Conservation (phyloP, 2,888 invertebrate species). For the Dexiosoma caninum region DNA sequence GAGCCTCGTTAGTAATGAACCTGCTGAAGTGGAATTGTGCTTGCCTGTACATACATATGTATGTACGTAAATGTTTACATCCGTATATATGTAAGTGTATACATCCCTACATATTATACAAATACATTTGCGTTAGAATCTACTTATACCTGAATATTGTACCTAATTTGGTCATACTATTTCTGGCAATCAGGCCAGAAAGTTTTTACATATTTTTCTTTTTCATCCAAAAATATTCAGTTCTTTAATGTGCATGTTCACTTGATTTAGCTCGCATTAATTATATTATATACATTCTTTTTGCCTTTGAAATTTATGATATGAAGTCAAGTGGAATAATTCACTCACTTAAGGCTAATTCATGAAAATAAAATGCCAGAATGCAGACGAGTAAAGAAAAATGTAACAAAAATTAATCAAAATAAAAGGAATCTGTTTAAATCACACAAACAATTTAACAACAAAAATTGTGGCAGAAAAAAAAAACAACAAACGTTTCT, state of each 20-base stretch:
- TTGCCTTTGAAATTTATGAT: conserved; percentile 26
- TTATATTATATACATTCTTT: not conserved
- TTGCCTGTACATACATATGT: not conserved
- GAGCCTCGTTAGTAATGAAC: not conserved
- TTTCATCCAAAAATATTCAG: conserved; percentile 1
- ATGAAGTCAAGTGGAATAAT: conserved; percentile 52
- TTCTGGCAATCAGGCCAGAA: not conserved
- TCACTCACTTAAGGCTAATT: conserved; percentile 48
- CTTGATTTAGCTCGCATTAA: conserved; percentile 3
- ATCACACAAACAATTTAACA: conserved; percentile 18
- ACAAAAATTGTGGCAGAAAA: not conserved
- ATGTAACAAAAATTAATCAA: conserved; percentile 13
- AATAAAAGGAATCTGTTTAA: not conserved
- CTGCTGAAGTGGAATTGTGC: not conserved
- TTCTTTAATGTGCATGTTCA: not conserved
- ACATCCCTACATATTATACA: too few relatives aligned
- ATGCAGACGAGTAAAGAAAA: not conserved
- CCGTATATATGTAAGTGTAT: not conserved
- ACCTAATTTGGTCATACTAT: not conserved
- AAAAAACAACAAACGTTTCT: not conserved
- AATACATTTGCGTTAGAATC: not conserved
- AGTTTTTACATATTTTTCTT: not conserved
- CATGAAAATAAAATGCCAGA: conserved; percentile 50
- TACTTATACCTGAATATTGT: not conserved
- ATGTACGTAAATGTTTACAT: not conserved